A percentile compares a stretch with the other conserved stretches of the same genome.
phyloP scores from a whole-genome alignment of 2,797 vertebrate species.

The Acomys russatus region DNA sequence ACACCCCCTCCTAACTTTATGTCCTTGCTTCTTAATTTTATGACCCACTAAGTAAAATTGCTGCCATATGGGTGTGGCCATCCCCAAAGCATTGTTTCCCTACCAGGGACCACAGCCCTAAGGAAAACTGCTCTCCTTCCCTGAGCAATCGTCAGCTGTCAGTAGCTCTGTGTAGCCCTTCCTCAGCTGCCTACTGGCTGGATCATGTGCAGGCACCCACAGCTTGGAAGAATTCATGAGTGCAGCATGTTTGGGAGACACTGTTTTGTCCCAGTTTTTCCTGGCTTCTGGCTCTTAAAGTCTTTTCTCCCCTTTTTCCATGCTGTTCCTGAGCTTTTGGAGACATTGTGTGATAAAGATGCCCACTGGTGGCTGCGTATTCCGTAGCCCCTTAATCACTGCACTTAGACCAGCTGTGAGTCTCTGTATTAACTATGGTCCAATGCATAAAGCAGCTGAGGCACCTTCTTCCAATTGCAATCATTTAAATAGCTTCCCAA shows the following conservation, averaged over 20 bases:
- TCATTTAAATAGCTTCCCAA: slow-evolving; percentile 32
- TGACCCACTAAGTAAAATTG: background rate
- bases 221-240: background rate
- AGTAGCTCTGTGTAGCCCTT: background rate
- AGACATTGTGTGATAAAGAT: background rate
- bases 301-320: no score
- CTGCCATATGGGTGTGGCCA: background rate
- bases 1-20: background rate
- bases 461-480: background rate
- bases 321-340: background rate
- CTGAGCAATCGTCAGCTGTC: no score
- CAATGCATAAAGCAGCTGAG: no score
- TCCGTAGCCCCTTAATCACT: background rate
- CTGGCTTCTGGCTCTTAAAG: background rate
- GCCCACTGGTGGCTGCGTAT: background rate
- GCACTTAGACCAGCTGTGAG: background rate
- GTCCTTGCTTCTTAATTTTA: background rate
- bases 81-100: background rate
- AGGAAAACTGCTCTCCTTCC: background rate
- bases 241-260: no score
- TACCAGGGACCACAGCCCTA: background rate
- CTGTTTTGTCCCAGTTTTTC: background rate
- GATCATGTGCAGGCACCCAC: background rate
- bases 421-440: background rate
- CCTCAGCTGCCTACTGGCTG: background rate